A percentile compares a stretch with the other conserved stretches of the same genome.
phyloP scores from a whole-genome alignment of 2,888 invertebrate genomes.

The Caenorhabditis afra region DNA sequence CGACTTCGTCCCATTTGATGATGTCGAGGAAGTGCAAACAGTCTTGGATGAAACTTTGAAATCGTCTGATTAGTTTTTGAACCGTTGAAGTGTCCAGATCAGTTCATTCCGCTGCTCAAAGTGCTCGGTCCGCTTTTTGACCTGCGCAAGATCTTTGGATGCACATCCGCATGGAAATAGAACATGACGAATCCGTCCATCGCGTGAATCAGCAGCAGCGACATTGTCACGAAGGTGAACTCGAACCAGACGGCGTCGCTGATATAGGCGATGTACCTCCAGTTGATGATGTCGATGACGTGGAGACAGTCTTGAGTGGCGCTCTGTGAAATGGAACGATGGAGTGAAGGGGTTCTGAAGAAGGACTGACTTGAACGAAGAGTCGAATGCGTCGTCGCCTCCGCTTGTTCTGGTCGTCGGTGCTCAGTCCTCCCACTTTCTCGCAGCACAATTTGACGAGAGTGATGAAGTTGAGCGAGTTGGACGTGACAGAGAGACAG shows the following conservation, averaged over 20 bases:
- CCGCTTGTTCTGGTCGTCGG: not conserved
- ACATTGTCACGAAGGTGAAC: constrained; percentile 26
- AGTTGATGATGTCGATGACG: constrained; percentile 24
- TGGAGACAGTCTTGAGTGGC: constrained; percentile 22
- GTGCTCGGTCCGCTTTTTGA: not conserved
- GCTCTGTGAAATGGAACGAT: constrained; percentile 19
- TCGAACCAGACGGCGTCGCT: constrained; percentile 5
- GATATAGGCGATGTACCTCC: not conserved
- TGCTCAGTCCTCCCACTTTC: constrained; percentile 13
- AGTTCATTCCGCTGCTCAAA: not conserved
- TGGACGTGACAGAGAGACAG: not conserved
- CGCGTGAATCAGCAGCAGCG: constrained; percentile 10
- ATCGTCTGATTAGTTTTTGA: no score
- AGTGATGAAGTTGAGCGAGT: constrained; percentile 1
- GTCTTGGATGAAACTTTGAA: no score
- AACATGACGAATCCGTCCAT: constrained; percentile 29
- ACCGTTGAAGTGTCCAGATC: no score
- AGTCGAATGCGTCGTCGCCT: constrained; percentile 1
- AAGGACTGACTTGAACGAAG: constrained; percentile 2
- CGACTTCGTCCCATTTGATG: no score
- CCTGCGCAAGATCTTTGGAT: constrained; percentile 5
- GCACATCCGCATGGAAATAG: constrained; percentile 14
- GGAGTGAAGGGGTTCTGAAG: no score
- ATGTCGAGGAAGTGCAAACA: no score
- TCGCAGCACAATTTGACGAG: constrained; percentile 10